Base-by-base conservation (phyloP, 2,888 invertebrate species). In the Troglohyphantes excavatus region DNA sequence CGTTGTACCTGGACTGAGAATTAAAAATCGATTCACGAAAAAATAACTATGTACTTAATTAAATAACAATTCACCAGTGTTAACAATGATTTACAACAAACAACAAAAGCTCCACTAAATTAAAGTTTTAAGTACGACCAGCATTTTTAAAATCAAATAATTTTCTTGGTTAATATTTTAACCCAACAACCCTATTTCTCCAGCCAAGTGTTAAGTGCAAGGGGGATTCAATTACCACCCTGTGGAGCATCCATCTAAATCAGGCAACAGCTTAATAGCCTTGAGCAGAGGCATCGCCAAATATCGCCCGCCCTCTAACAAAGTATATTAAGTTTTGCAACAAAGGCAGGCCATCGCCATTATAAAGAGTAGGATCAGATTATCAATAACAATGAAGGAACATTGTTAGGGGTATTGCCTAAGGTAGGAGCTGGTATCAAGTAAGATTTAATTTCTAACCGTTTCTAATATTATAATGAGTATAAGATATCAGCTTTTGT, bases 211-310 rank as follows among this genome's bases (percentile, higher is more conserved):
- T 53, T 53, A 53, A 13, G 53, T n/a, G n/a, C 5, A n/a, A n/a
- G 5, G n/a, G 53, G 53, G 17, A 13, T 53, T 17, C 13, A 53
- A 13, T 53, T 13, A 9, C n/a, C 5, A 13, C 53, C n/a, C 17
- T n/a, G 53, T n/a, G n/a, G n/a, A n/a, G 17, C 53, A 53, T 53
- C 53, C 53, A 53, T 53, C 53, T 53, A 53, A 53, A 53, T 53
- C 53, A 53, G 53, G 53, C 53, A 53, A n/a, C 53, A 53, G 53
- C 53, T n/a, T 53, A 53, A 53, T 53, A 53, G 53, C 53, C 53
- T 17, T 9, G 17, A 53, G 53, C 53, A 53, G 53, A 53, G 17
- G 17, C 5, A 5, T 53, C 5, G 53, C 17, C 53, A n/a, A 53
- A 53, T n/a, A 53, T 53, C 53, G 53, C 39, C 39, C 13, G n/a